A percentile compares a stretch with the other conserved stretches of the same genome.
These are phyloP conservation scores for Oscheius sp. DNA, from an alignment of 2,888 invertebrate species.

Conservation along the genomic window DNA sequence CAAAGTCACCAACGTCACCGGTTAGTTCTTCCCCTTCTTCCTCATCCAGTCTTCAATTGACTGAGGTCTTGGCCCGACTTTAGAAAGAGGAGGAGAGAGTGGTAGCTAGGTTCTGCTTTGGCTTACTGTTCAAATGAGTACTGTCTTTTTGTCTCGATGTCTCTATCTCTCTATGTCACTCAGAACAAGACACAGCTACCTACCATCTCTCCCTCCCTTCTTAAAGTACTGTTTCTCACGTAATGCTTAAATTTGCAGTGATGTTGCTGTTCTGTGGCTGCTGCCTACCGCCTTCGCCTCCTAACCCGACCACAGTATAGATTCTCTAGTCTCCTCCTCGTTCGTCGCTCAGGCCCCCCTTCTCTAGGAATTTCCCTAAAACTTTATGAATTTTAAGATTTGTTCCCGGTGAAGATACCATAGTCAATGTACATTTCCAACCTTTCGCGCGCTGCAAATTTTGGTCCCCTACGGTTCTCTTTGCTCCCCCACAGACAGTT, in stretches of 20 bases:
- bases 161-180: too few species aligned
- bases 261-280: not conserved
- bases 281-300: slow-evolving; percentile 8
- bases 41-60: too few species aligned
- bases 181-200: too few species aligned
- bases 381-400: not conserved
- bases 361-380: not conserved
- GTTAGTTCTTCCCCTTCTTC: slow-evolving; percentile 1
- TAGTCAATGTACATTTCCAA: not conserved
- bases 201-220: slow-evolving; percentile 2
- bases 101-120: not conserved
- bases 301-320: too few species aligned
- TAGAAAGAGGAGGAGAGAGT: not conserved
- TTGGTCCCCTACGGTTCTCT: slow-evolving; percentile 29
- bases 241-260: slow-evolving; percentile 19
- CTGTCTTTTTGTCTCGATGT: too few species aligned
- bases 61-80: too few species aligned
- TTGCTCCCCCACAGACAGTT: slow-evolving; percentile 17
- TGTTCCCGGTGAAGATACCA: not conserved
- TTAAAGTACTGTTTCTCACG: slow-evolving; percentile 3
- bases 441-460: not conserved
- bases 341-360: slow-evolving; percentile 6
- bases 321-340: not conserved
- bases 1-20: slow-evolving; percentile 56
- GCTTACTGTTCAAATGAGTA: too few species aligned